Conservation (phyloP, 2,888 invertebrate species). For the Synanthedon vespiformis region DNA sequence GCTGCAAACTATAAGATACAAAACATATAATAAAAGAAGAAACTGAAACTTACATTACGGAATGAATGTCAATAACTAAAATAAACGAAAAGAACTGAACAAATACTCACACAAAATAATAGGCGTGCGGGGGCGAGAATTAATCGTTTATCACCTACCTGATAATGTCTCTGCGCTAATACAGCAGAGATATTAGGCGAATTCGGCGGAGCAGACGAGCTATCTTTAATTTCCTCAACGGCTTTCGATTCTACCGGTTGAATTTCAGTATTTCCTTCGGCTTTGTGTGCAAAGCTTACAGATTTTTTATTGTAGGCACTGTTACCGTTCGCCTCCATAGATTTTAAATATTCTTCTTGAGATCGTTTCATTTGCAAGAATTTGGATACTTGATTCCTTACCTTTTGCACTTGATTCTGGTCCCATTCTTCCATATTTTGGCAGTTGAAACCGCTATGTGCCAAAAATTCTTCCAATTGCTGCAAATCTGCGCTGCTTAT, state of each 20-base stretch:
- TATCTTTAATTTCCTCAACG: constrained; percentile 61
- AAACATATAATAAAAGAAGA: constrained; percentile 9
- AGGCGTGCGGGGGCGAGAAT: constrained; percentile 36
- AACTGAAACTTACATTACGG: constrained; percentile 4
- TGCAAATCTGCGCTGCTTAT: constrained; percentile 74
- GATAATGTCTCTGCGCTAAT: constrained; percentile 71
- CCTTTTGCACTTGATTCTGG: constrained; percentile 77
- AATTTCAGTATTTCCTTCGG: constrained; percentile 41
- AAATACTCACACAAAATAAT: constrained; percentile 60
- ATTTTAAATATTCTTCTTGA: constrained; percentile 73
- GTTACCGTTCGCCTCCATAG: constrained; percentile 70
- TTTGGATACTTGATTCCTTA: constrained; percentile 78
- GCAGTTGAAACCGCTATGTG: constrained; percentile 77
- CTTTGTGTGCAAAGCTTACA: constrained; percentile 81
- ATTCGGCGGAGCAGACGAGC: constrained; percentile 76
- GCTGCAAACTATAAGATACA: constrained; percentile 3
- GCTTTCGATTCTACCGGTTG: constrained; percentile 54
- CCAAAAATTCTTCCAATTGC: constrained; percentile 78
- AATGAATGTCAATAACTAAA: constrained; percentile 12
- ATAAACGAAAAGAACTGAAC: constrained; percentile 40
- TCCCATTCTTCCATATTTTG: constrained; percentile 76
- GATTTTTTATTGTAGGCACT: constrained; percentile 76
- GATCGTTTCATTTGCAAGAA: constrained; percentile 79
- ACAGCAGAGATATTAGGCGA: constrained; percentile 78
- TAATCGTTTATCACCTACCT: constrained; percentile 44